Evolutionary conservation across 2,113 vertebrate species (phyloP).

Genomic region (Daboia siamensis): DNA sequence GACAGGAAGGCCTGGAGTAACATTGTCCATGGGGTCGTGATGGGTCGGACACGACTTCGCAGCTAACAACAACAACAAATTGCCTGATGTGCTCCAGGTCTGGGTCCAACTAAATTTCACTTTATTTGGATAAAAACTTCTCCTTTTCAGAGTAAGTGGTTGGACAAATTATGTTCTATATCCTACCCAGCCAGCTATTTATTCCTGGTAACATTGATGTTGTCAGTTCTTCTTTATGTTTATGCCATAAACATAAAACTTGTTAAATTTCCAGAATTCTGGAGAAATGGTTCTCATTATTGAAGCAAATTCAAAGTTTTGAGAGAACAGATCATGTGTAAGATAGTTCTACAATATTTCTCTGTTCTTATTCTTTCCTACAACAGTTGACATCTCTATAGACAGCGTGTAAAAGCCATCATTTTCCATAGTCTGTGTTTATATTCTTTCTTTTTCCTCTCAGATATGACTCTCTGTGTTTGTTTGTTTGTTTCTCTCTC

Average conservation of each 20-base stretch:
- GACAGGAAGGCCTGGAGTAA: too few relatives aligned
- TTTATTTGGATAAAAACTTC: neutral
- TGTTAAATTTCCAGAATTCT: neutral
- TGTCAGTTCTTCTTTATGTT: too few relatives aligned
- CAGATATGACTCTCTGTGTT: too few relatives aligned
- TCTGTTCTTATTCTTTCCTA: neutral
- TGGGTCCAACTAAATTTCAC: neutral
- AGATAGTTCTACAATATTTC: neutral
- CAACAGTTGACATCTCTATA: neutral
- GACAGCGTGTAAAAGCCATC: neutral
- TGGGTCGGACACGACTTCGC: too few relatives aligned
- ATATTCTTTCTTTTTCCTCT: neutral
- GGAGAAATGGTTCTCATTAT: neutral
- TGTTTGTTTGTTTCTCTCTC: too few relatives aligned
- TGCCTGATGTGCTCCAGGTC: neutral
- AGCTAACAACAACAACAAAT: neutral
- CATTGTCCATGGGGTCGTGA: too few relatives aligned
- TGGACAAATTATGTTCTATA: neutral
- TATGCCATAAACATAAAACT: neutral
- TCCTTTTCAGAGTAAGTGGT: neutral
- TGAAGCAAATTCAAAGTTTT: neutral
- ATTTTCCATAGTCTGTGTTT: neutral
- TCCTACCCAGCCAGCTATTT: neutral
- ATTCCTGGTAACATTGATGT: neutral
- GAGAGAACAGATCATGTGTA: neutral